Percentiles rank a stretch among this genome's conserved stretches.
phyloP scores from a whole-genome alignment of 2,797 vertebrate species.

The Enoplosus armatus region DNA sequence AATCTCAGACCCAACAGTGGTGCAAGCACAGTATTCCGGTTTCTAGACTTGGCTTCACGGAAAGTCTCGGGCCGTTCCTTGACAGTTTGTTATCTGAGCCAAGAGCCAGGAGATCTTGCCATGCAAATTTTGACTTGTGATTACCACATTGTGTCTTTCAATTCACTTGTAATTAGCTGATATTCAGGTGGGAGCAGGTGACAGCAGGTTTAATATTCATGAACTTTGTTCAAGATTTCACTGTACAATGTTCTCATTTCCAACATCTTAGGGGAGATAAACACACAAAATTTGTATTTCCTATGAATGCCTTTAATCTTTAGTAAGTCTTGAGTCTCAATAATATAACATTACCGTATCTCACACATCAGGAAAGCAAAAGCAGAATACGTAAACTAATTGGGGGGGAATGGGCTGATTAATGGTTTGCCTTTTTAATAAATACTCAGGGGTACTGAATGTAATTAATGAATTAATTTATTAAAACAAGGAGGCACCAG shows the following conservation, averaged over 20 bases:
- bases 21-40: background rate
- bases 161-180: slow-evolving; percentile 27
- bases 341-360: background rate
- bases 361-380: slow-evolving; percentile 1
- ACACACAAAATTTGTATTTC: background rate
- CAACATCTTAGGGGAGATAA: background rate
- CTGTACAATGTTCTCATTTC: background rate
- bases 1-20: slow-evolving; percentile 8
- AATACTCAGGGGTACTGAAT: slow-evolving; percentile 11
- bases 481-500: slow-evolving; percentile 9
- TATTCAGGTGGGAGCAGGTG: slow-evolving; percentile 33
- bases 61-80: slow-evolving; percentile 21
- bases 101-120: slow-evolving; percentile 16
- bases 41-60: background rate
- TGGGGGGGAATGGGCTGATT: background rate
- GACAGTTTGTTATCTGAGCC: slow-evolving; percentile 14
- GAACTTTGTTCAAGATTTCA: slow-evolving; percentile 5
- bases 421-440: slow-evolving; percentile 18
- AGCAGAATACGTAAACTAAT: background rate
- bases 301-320: slow-evolving; percentile 4
- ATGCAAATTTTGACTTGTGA: slow-evolving; percentile 38
- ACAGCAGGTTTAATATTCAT: slow-evolving; percentile 28
- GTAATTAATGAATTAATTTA: slow-evolving; percentile 38
- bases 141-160: slow-evolving; percentile 20
- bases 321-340: background rate